Base-by-base conservation (phyloP, 2,113 vertebrate genomes). In the Alces alces region DNA sequence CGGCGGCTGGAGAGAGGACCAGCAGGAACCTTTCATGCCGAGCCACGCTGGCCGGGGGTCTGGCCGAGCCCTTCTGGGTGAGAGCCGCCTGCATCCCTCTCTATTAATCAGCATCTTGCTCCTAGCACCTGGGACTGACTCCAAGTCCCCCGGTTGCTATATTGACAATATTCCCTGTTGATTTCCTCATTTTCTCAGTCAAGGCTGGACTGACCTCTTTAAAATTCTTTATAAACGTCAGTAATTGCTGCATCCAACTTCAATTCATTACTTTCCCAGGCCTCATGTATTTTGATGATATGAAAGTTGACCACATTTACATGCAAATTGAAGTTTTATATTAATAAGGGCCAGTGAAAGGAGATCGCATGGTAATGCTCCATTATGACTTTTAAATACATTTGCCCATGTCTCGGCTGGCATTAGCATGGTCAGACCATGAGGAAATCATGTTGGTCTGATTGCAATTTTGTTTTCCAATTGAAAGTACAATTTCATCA, bases 281-380 rank as follows among this genome's bases (percentile, higher is more conserved):
- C 99, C 99, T 99, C 99, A 99, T 99, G 99, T 99, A 99, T 99
- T 99, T 99, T 99, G 99, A 99, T 99, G 99, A 99, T 99, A 99
- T 99, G 99, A 99, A 99, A 99, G 99, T 99, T 99, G 99, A 99
- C 99, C 99, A 96, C 99, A 99, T 99, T 99, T 99, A 99, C 99
- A 99, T 99, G 99, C 99, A 99, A 99, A 99, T 99, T 99, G 99
- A 99, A 99, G 99, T 99, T 99, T 99, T 99, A 99, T 99, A 99
- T 99, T 99, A 99, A 99, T 99, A 99, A 99, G 99, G 99, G 99
- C 99, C 99, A 99, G 99, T 99, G 99, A 99, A 99, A 99, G 99
- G 99, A 99, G 99, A 99, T 99, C 99, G 99, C 99, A 99, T 99
- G 99, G 99, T 99, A 99, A 99, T 99, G 99, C 99, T 99, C 99